Percentiles rank a stretch among this genome's conserved stretches.
Conservation (phyloP, 2,888 invertebrate species). For the Ormyrus thymus region DNA sequence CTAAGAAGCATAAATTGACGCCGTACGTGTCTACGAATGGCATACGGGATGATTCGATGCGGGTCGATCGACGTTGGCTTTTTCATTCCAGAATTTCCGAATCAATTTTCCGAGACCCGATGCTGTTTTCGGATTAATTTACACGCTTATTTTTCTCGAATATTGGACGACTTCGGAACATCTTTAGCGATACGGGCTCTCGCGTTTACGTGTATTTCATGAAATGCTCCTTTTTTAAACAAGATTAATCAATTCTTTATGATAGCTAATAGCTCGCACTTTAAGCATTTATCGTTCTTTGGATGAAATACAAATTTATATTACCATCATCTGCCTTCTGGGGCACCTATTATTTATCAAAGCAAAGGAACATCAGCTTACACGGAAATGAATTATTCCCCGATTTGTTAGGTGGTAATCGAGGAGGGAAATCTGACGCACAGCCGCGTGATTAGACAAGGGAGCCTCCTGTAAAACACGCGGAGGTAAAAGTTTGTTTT, state of each 20-base stretch:
- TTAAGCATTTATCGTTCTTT: too few species aligned
- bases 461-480: slow-evolving; percentile 30
- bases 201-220: not conserved
- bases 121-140: slow-evolving; percentile 11
- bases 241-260: too few species aligned
- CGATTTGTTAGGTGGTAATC: slow-evolving; percentile 40
- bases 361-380: not conserved
- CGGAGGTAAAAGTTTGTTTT: slow-evolving; percentile 23
- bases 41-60: slow-evolving; percentile 42
- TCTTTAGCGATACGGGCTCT: slow-evolving; percentile 29
- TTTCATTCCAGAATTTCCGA: slow-evolving; percentile 24
- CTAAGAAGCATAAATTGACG: slow-evolving; percentile 36
- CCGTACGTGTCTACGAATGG: not conserved
- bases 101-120: slow-evolving; percentile 16
- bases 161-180: slow-evolving; percentile 4
- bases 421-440: slow-evolving; percentile 6
- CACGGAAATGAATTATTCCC: slow-evolving; percentile 20
- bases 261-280: too few species aligned
- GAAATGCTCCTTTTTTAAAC: too few species aligned
- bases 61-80: slow-evolving; percentile 35
- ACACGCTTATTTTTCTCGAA: slow-evolving; percentile 2
- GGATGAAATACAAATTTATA: too few species aligned
- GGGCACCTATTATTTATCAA: too few species aligned
- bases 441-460: slow-evolving; percentile 21
- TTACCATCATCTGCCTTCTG: too few species aligned